Base-by-base conservation (phyloP, 1,140 invertebrate genomes). In the Drosophila baimaii region DNA sequence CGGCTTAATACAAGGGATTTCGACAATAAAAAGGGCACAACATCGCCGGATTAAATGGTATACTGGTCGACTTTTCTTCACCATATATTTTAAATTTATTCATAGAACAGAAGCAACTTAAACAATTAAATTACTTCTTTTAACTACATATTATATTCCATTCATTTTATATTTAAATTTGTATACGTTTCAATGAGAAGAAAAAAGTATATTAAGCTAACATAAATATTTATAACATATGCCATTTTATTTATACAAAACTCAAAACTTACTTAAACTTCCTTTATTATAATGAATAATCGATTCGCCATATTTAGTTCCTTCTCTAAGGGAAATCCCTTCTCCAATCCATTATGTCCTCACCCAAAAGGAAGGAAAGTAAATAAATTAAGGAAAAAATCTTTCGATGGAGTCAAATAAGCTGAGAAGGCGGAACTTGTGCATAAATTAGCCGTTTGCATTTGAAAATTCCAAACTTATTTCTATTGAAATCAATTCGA, bases 401-500 rank as follows among this genome's bases (percentile, higher is more conserved):
- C 62, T 44, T 62, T 52, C 68, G 77, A 49, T 57, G 35, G 49
- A 56, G 43, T 55, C 65, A 78, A 75, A 74, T 75, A 74, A 81
- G 74, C 73, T 78, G 61, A 62, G 71, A 79, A 70, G 76, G 76
- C 84, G 79, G 84, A 86, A 83, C 83, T 88, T 77, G 78, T 73
- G 83, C 83, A 86, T 86, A 86, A 88, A 86, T 86, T 86, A 86
- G 83, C 83, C 76, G 83, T 88, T 88, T 83, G 83, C 74, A 85
- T 86, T 84, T 81, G 84, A 83, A 77, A 86, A 88, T 66, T 83
- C 59, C 52, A 59, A 85, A 86, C 82, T 85, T 85, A 56, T 77
- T 77, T 59, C 63, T 70, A 72, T 33, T 54, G 61, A 63, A 88
- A 88, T 89, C 84, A 88, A 84, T 86, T 86, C 79, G 62, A 85